Base-by-base conservation (phyloP, 2,113 vertebrate genomes). In the Tiliqua scincoides region DNA sequence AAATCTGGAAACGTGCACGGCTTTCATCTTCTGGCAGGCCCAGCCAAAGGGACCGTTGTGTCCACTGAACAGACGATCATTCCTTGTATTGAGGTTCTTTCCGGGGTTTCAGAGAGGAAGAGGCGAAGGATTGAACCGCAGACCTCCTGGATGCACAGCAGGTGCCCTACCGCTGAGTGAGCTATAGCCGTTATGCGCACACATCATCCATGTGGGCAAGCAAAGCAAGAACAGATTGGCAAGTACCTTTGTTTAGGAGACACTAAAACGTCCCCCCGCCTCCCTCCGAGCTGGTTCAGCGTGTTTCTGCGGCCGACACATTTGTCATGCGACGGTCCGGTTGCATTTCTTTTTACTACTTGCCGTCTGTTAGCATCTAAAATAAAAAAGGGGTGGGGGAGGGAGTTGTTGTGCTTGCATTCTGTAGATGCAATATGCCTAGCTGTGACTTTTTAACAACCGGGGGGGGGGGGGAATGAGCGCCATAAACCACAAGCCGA, bases 251-350 rank as follows among this genome's bases (percentile, higher is more conserved):
- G 27, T 63, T 85, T 40, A 27, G 61, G 75, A 84, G 68, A 37
- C 32, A 76, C 4, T 84, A 80, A 61, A 63, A 32, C 62, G 75
- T 67, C 37, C 27, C 20, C 21, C 74, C 21, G 40, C 75, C 17
- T 40, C 54, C 84, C 43, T 81, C 59, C 85, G 81, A 85, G 52
- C 61, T 79, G 70, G 32, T 79, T 88, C 77, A 75, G 82, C 83
- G 20, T 14, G 27, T 84, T 82, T 84, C 62, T 54, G 8, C 32
- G 65, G 76, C 40, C 63, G 54, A 63, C 27, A 62, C 77, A 35
- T 84, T 87, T 89, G 82, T 84, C 57, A 84, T 27, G 63, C 40
- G 8, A 62, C n/a, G 27, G 40, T 81, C 82, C 72, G 27, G 63
- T 65, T 68, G 57, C 35, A 48, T 82, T 89, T 43, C 62, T 30